These are phyloP conservation scores for Drosophila tripunctata DNA, from an alignment of 2,888 invertebrate genomes.

Conservation along the genomic window DNA sequence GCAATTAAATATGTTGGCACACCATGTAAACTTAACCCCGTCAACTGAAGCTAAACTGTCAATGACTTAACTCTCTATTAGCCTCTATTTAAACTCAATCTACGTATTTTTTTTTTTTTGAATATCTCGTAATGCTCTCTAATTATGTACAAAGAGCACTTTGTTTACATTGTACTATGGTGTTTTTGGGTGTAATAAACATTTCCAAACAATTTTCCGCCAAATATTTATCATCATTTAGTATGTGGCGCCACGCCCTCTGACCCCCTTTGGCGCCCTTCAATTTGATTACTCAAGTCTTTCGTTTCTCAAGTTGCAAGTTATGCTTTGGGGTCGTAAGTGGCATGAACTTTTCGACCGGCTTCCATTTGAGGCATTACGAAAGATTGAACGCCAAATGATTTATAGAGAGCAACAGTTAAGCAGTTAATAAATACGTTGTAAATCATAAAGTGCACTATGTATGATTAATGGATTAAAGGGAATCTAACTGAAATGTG, in stretches of 20 bases:
- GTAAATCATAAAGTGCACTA: slow-evolving; percentile 32
- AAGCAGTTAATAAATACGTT: slow-evolving; percentile 66
- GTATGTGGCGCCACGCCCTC: slow-evolving; percentile 14
- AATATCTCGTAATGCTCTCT: slow-evolving; percentile 1
- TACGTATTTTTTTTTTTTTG: background rate
- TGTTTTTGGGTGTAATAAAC: slow-evolving; percentile 13
- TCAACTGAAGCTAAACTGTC: background rate
- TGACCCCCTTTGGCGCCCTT: slow-evolving; percentile 25
- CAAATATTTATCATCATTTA: slow-evolving; percentile 49
- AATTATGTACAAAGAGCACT: background rate
- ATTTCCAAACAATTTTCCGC: slow-evolving; percentile 41
- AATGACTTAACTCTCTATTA: background rate
- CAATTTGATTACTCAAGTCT: slow-evolving; percentile 52
- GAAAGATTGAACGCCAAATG: slow-evolving; percentile 50
- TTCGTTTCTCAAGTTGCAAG: background rate
- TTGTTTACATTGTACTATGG: background rate
- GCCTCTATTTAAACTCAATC: background rate
- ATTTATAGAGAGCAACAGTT: slow-evolving; percentile 54
- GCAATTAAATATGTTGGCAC: too few relatives aligned
- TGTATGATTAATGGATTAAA: slow-evolving; percentile 19
- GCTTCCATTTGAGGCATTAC: slow-evolving; percentile 44
- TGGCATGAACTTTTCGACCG: slow-evolving; percentile 53
- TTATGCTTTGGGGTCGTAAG: slow-evolving; percentile 26
- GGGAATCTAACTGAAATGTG: background rate
- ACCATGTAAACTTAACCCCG: background rate